Evolutionary conservation across 2,888 invertebrate species (phyloP).

Genomic region (Myopa tessellatipennis): DNA sequence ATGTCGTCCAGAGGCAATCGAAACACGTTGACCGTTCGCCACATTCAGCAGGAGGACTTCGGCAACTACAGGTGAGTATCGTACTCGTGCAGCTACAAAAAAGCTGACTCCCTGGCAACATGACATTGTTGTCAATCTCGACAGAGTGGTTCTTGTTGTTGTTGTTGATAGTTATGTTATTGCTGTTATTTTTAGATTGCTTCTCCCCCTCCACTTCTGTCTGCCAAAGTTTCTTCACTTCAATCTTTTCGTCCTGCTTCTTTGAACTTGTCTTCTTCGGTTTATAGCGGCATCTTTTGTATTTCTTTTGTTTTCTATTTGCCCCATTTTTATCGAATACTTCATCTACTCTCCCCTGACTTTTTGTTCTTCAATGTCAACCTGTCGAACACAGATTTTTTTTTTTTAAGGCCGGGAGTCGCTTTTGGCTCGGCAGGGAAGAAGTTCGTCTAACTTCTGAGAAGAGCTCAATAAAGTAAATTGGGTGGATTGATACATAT

Average conservation of each 20-base stretch:
- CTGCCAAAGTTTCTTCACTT: constrained; percentile 24
- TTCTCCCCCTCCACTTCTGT: background rate
- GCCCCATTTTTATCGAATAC: background rate
- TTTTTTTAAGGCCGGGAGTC: constrained; percentile 54
- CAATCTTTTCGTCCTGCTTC: background rate
- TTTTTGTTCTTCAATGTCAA: constrained; percentile 60
- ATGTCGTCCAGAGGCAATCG: constrained; percentile 79
- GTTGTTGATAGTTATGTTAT: background rate
- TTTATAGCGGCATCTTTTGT: background rate
- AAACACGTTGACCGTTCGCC: constrained; percentile 75
- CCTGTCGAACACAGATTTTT: constrained; percentile 61
- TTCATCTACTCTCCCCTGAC: background rate
- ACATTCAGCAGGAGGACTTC: constrained; percentile 78
- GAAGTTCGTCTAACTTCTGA: background rate
- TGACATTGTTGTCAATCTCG: constrained; percentile 2
- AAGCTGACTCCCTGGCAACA: background rate
- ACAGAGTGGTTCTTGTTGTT: constrained; percentile 7
- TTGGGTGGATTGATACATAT: too few relatives aligned
- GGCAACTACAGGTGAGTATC: constrained; percentile 75
- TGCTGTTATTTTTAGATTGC: background rate
- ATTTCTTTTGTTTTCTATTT: constrained; percentile 9
- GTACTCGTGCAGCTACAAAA: background rate
- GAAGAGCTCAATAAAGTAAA: background rate
- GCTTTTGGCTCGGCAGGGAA: constrained; percentile 51
- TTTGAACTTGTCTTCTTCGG: background rate